phyloP scores from a whole-genome alignment of 2,113 vertebrate species.

The Otocyon megalotis region DNA sequence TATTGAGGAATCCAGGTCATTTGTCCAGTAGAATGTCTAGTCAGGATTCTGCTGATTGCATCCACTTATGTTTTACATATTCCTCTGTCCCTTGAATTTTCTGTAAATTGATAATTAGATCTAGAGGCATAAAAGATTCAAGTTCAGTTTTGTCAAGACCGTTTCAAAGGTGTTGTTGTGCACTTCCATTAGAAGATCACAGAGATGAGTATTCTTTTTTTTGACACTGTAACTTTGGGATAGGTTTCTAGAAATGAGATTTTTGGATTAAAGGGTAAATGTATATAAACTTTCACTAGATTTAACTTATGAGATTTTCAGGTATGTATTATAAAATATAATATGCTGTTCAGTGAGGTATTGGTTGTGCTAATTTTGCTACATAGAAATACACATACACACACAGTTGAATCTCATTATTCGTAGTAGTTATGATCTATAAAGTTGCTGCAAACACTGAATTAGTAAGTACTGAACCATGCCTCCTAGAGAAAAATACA shows the following conservation, averaged over 20 bases:
- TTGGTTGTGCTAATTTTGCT: neutral
- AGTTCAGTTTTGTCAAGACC: neutral
- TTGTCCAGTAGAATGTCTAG: neutral
- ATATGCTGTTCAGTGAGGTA: neutral
- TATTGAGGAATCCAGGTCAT: neutral
- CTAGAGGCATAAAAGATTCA: constrained; percentile 1
- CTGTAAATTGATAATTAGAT: neutral
- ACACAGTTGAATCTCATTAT: neutral
- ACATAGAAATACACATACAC: neutral
- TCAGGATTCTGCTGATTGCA: neutral
- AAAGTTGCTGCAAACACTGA: neutral
- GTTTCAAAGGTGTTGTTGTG: neutral
- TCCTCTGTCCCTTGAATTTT: neutral
- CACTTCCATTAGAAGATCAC: neutral
- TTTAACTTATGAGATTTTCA: neutral
- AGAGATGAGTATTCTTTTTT: neutral
- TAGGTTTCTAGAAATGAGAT: neutral
- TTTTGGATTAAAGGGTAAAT: neutral
- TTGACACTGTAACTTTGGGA: neutral
- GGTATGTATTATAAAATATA: neutral
- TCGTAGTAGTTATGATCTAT: neutral
- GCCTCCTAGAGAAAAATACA: neutral
- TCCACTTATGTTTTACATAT: neutral
- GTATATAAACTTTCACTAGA: neutral
- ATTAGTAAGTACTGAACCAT: neutral